These are phyloP conservation scores for Dolichomitus sp. DNA, from an alignment of 2,888 invertebrate species.

Conservation along the genomic window DNA sequence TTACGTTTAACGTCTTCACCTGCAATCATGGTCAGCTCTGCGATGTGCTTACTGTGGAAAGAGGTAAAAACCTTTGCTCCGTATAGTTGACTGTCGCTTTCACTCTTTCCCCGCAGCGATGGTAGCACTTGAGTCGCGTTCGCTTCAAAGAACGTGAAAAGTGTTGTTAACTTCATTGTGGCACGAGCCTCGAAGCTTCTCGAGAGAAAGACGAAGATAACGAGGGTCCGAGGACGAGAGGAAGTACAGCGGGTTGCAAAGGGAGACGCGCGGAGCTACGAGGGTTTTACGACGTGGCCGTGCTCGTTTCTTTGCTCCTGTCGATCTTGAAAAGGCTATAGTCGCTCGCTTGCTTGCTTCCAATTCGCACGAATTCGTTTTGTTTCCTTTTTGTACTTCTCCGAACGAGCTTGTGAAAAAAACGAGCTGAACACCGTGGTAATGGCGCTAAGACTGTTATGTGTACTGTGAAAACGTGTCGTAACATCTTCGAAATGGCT, in stretches of 20 bases:
- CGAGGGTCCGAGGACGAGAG: slow-evolving; percentile 36
- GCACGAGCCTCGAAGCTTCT: slow-evolving; percentile 58
- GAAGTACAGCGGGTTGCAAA: slow-evolving; percentile 46
- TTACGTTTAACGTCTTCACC: slow-evolving; percentile 3
- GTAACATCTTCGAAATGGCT: slow-evolving; percentile 54
- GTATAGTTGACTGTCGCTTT: slow-evolving; percentile 49
- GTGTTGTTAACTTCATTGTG: slow-evolving; percentile 74
- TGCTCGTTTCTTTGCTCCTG: slow-evolving; percentile 62
- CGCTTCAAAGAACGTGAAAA: slow-evolving; percentile 73
- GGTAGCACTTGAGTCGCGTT: slow-evolving; percentile 63
- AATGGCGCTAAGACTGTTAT: slow-evolving; percentile 54
- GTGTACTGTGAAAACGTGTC: slow-evolving; percentile 52
- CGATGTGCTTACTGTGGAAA: slow-evolving; percentile 21
- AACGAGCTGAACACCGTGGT: slow-evolving; percentile 59
- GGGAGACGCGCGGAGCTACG: slow-evolving; percentile 51
- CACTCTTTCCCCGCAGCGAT: slow-evolving; percentile 46
- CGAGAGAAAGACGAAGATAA: slow-evolving; percentile 37
- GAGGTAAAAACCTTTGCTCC: slow-evolving; percentile 40
- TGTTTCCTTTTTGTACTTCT: slow-evolving; percentile 52
- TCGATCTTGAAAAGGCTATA: slow-evolving; percentile 63
- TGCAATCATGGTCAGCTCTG: slow-evolving; percentile 32
- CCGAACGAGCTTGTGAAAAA: slow-evolving; percentile 47
- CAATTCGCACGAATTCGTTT: slow-evolving; percentile 68
- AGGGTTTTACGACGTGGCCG: slow-evolving; percentile 68
- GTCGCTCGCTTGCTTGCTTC: slow-evolving; percentile 57